Conservation (phyloP, 1,140 invertebrate genomes). For the Hyphantria cunea region DNA sequence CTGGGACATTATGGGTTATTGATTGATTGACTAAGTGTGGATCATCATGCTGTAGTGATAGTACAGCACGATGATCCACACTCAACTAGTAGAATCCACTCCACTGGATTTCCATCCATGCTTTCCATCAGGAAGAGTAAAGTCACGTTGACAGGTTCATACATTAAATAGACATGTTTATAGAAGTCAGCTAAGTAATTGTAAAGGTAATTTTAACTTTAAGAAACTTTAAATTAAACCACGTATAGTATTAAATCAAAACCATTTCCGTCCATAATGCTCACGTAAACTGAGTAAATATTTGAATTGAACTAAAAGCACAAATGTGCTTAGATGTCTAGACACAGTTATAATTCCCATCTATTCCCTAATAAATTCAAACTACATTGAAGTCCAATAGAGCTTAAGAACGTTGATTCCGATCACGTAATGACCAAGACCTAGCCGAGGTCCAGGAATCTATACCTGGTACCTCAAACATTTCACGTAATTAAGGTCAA, state of each 20-base stretch:
- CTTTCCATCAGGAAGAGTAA: too few species aligned
- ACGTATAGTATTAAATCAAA: neutral
- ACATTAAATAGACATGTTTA: too few species aligned
- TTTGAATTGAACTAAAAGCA: neutral
- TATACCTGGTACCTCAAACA: constrained; percentile 5
- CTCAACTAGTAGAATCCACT: too few species aligned
- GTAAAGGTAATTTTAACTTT: too few species aligned
- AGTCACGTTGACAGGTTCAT: too few species aligned
- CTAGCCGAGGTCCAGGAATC: constrained; percentile 18
- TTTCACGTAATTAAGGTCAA: constrained; percentile 18
- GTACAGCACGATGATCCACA: too few species aligned
- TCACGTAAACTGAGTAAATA: neutral
- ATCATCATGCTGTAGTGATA: too few species aligned
- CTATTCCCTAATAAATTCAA: neutral
- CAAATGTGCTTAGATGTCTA: neutral
- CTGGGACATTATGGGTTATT: too few species aligned
- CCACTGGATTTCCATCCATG: too few species aligned
- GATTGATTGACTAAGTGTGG: too few species aligned
- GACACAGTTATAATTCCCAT: neutral
- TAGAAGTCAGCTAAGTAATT: too few species aligned
- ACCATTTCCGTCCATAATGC: neutral
- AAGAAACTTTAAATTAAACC: too few species aligned
- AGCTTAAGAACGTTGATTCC: neutral
- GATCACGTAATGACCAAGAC: constrained; percentile 25
- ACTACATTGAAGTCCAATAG: neutral